Evolutionary conservation across 2,113 vertebrate species (phyloP).

Genomic region (Nestor notabilis): DNA sequence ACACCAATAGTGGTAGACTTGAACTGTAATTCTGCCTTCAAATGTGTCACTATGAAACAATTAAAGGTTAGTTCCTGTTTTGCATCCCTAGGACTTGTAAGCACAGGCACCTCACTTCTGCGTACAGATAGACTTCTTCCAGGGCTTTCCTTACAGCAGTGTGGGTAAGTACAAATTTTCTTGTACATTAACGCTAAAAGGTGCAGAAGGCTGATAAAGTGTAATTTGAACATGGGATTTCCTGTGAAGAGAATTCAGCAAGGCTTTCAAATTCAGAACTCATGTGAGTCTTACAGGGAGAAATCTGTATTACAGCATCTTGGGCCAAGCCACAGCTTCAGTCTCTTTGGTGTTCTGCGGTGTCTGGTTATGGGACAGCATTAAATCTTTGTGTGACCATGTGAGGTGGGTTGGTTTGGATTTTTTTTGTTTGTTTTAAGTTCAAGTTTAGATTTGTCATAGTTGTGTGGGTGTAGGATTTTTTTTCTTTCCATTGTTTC

Average conservation of each 20-base stretch:
- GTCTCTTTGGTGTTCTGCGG: background rate
- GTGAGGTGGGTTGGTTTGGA: background rate
- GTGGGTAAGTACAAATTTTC: background rate
- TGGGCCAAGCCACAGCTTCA: background rate
- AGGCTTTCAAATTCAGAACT: background rate
- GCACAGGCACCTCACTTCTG: background rate
- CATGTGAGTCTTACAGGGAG: accelerated
- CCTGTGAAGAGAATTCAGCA: background rate
- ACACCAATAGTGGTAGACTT: background rate
- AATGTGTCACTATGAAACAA: background rate
- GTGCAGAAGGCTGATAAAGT: background rate
- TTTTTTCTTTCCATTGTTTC: background rate
- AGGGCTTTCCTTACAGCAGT: background rate
- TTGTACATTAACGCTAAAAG: background rate
- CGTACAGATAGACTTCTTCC: accelerated
- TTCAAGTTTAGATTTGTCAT: background rate
- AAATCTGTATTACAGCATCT: background rate
- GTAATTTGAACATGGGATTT: background rate
- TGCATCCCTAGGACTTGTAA: background rate
- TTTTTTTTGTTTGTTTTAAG: background rate
- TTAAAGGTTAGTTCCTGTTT: background rate
- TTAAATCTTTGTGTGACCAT: background rate
- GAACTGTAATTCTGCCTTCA: background rate
- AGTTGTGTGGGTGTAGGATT: accelerated
- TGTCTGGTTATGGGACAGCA: background rate